phyloP scores from a whole-genome alignment of 1,140 invertebrate genomes.

The Drosophila orena region DNA sequence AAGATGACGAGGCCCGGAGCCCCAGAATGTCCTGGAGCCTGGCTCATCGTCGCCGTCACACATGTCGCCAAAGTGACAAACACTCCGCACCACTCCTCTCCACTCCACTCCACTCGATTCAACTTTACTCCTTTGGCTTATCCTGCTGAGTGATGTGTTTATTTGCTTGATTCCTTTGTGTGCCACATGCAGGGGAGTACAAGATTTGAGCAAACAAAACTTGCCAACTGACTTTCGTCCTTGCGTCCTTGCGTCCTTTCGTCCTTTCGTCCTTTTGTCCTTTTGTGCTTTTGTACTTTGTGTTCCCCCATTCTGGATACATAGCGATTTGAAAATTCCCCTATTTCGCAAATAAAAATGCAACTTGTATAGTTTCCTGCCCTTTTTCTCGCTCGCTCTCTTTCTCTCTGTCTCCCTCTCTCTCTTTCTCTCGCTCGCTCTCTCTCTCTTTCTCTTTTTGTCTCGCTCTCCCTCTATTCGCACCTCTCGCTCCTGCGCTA shows the following conservation, averaged over 20 bases:
- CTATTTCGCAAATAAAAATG: conserved; percentile 27
- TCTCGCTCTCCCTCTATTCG: neutral
- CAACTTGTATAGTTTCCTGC: conserved; percentile 33
- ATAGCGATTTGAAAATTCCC: neutral
- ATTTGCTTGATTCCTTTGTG: conserved; percentile 75
- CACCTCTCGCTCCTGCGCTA: conserved; percentile 8
- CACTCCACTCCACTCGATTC: neutral
- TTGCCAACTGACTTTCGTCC: conserved; percentile 60
- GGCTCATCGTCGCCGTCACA: conserved; percentile 51
- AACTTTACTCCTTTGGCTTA: neutral
- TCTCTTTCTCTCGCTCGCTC: neutral
- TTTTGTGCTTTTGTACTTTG: neutral
- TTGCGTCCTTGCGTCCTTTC: conserved; percentile 11
- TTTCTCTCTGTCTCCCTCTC: neutral
- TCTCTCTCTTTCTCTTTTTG: neutral
- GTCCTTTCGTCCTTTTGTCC: no score
- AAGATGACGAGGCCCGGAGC: neutral
- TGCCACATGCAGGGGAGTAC: conserved; percentile 9
- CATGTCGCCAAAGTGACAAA: conserved; percentile 69
- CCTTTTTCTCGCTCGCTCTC: neutral
- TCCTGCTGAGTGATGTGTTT: conserved; percentile 65
- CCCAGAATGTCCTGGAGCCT: conserved; percentile 5
- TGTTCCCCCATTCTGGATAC: neutral
- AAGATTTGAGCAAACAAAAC: conserved; percentile 30
- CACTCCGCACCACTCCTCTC: conserved; percentile 17